A percentile compares a stretch with the other conserved stretches of the same genome.
Conservation (phyloP, 2,797 vertebrate genomes). For the Alcedo atthis region DNA sequence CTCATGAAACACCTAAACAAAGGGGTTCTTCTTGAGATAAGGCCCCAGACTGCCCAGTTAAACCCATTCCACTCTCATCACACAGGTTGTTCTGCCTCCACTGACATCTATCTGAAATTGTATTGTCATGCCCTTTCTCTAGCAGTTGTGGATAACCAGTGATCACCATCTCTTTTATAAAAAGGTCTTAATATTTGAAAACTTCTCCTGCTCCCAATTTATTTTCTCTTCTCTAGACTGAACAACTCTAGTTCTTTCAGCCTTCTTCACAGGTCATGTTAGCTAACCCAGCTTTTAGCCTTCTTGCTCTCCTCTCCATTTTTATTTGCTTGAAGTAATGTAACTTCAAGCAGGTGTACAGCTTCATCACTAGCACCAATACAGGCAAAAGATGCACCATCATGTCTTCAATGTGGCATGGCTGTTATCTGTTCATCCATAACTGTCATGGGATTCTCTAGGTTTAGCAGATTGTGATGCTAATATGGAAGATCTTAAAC, state of each 20-base stretch:
- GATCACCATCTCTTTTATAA: background rate
- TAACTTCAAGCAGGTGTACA: background rate
- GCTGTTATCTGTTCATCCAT: background rate
- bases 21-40: background rate
- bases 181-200: background rate
- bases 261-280: background rate
- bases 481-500: background rate
- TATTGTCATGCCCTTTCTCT: background rate
- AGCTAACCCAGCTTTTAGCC: background rate
- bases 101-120: background rate
- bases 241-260: background rate
- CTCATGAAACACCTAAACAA: background rate
- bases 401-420: background rate
- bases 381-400: background rate
- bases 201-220: background rate
- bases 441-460: background rate
- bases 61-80: background rate
- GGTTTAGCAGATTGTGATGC: background rate
- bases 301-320: background rate
- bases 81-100: background rate
- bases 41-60: background rate
- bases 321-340: background rate
- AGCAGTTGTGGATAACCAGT: background rate
- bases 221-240: background rate
- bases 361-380: background rate